phyloP scores from a whole-genome alignment of 2,113 vertebrate genomes.

The Coptodon rendalli region DNA sequence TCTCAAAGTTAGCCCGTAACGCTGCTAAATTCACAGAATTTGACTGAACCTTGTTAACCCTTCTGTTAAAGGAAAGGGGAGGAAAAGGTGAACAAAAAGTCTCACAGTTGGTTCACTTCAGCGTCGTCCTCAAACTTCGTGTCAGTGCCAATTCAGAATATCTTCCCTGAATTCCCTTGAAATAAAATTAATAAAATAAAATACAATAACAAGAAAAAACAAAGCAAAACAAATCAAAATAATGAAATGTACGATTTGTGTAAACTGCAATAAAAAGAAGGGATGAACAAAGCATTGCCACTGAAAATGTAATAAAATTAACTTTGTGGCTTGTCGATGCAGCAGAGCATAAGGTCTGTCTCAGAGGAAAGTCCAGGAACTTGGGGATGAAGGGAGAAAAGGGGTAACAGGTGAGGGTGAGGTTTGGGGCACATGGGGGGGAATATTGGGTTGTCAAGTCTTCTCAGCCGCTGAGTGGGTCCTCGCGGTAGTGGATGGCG shows the following conservation, averaged over 20 bases:
- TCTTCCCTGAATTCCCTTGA: conserved; percentile 35
- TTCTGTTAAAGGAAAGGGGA: background rate
- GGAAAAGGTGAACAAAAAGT: background rate
- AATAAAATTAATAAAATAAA: background rate
- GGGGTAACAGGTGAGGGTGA: background rate
- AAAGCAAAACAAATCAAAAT: background rate
- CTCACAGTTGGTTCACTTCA: conserved; percentile 43
- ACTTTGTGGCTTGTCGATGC: background rate
- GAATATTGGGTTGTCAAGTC: background rate
- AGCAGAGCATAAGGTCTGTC: conserved; percentile 1
- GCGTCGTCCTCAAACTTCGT: conserved; percentile 26
- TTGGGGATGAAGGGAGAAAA: background rate
- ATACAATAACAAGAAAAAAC: background rate
- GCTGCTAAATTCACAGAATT: conserved; percentile 28
- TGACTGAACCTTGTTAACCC: background rate
- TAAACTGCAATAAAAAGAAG: conserved; percentile 2
- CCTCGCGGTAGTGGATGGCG: conserved; percentile 96
- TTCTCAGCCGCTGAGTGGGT: conserved; percentile 91
- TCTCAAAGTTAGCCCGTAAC: background rate
- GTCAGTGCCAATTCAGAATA: conserved; percentile 31
- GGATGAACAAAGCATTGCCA: conserved; percentile 8
- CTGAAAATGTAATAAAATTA: background rate
- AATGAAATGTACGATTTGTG: background rate
- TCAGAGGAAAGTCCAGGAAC: conserved; percentile 1
- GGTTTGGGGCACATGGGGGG: background rate